These are phyloP conservation scores for Leptopterna dolabrata DNA, from an alignment of 2,888 invertebrate species.

Conservation along the genomic window DNA sequence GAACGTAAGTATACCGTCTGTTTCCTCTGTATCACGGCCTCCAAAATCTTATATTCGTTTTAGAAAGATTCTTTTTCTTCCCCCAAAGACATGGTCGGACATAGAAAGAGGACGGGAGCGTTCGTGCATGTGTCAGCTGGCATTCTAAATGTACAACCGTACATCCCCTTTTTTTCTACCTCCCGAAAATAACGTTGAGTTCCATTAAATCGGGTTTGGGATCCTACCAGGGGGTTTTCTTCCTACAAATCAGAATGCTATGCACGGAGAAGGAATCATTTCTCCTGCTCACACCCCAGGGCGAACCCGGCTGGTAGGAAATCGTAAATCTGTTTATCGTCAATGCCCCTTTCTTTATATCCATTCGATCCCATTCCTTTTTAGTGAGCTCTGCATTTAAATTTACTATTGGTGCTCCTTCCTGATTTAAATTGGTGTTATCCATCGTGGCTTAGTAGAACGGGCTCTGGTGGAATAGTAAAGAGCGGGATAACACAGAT, in stretches of 20 bases:
- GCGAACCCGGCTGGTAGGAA: background rate
- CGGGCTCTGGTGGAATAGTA: background rate
- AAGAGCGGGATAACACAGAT: background rate
- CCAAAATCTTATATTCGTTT: background rate
- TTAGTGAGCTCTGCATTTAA: conserved; percentile 8
- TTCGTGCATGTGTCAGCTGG: conserved; percentile 35
- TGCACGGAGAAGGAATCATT: conserved; percentile 41
- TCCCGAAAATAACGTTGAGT: conserved; percentile 29
- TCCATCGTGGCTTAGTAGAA: background rate
- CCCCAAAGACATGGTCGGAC: background rate
- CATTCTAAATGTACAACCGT: conserved; percentile 22
- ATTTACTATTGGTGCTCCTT: background rate
- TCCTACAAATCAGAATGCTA: conserved; percentile 34
- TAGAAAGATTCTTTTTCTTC: background rate
- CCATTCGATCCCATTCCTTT: background rate
- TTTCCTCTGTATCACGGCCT: background rate
- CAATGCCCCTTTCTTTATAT: conserved; percentile 7
- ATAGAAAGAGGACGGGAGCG: background rate
- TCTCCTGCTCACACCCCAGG: background rate
- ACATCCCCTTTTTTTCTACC: background rate
- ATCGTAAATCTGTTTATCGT: conserved; percentile 44
- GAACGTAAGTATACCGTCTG: too few relatives aligned
- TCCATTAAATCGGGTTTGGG: conserved; percentile 28
- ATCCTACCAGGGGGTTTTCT: background rate
- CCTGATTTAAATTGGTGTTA: background rate